Conservation (phyloP, 1,140 invertebrate species). For the Bombus polaris region DNA sequence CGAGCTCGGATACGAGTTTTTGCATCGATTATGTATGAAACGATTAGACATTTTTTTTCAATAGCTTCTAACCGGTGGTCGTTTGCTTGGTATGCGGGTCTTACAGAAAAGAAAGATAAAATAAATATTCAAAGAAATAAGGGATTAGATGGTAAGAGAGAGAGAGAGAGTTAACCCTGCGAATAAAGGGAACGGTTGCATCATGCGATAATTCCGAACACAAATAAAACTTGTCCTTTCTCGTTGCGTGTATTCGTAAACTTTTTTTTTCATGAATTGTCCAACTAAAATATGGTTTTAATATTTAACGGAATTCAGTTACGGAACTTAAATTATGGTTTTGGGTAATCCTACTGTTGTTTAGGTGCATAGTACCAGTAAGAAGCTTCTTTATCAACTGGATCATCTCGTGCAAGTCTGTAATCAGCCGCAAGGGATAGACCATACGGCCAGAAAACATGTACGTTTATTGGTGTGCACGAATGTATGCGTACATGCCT, state of each 20-base stretch:
- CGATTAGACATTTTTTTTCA: conserved; percentile 60
- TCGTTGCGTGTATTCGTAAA: conserved; percentile 17
- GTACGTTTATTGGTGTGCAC: conserved; percentile 81
- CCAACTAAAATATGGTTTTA: conserved; percentile 48
- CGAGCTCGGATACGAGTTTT: conserved; percentile 70
- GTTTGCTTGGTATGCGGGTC: conserved; percentile 78
- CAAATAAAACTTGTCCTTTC: neutral
- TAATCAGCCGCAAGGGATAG: conserved; percentile 91
- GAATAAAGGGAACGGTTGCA: neutral
- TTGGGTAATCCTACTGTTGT: conserved; percentile 80
- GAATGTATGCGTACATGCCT: conserved; percentile 28
- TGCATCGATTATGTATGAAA: conserved; percentile 80
- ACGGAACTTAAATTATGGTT: conserved; percentile 48
- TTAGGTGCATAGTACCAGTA: conserved; percentile 97
- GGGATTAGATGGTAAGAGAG: conserved; percentile 30
- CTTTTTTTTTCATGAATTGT: neutral
- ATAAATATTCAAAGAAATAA: neutral
- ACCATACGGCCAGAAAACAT: conserved; percentile 88
- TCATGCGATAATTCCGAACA: neutral
- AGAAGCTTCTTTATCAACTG: conserved; percentile 97
- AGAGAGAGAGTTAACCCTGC: conserved; percentile 8
- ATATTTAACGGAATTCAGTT: conserved; percentile 3
- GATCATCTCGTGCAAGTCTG: conserved; percentile 98
- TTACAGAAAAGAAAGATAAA: neutral
- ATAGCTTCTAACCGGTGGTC: conserved; percentile 61